Evolutionary conservation across 2,797 vertebrate species (phyloP).

Genomic region (Neosilurus mollespiculum): DNA sequence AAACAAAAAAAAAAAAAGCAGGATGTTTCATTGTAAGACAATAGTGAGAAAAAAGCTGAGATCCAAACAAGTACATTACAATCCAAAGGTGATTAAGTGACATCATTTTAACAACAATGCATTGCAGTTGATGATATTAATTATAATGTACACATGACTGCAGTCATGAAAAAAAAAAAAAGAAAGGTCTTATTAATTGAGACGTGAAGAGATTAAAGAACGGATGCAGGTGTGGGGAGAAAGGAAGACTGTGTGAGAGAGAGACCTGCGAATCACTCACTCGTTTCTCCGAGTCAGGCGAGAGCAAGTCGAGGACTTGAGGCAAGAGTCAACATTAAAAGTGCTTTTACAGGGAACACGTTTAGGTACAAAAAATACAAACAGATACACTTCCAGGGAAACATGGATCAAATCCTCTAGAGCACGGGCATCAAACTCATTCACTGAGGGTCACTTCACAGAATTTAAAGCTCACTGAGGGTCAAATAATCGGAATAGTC

Average conservation of each 20-base stretch:
- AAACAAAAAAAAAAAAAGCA: too few species aligned
- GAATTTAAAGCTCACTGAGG: too few species aligned
- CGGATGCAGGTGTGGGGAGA: background rate
- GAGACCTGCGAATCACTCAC: background rate
- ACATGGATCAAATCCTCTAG: too few species aligned
- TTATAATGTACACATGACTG: conserved; percentile 1
- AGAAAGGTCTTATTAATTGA: background rate
- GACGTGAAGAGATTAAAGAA: too few species aligned
- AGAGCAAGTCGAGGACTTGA: conserved; percentile 37
- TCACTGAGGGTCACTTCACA: too few species aligned
- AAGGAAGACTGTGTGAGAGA: background rate
- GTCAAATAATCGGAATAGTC: too few species aligned
- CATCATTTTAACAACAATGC: background rate
- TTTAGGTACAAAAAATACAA: conserved; percentile 58
- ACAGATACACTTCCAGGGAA: conserved; percentile 49
- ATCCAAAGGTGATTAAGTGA: conserved; percentile 4
- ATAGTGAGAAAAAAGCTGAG: conserved; percentile 13
- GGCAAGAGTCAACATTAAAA: conserved; percentile 33
- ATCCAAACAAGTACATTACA: background rate
- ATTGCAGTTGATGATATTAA: background rate
- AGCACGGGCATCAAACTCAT: too few species aligned
- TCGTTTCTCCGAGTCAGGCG: conserved; percentile 1
- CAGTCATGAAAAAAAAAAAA: background rate
- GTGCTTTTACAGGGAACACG: conserved; percentile 24
- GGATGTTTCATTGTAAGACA: conserved; percentile 35